phyloP scores from a whole-genome alignment of 2,888 invertebrate species.

The Meliscaeva auricollis region DNA sequence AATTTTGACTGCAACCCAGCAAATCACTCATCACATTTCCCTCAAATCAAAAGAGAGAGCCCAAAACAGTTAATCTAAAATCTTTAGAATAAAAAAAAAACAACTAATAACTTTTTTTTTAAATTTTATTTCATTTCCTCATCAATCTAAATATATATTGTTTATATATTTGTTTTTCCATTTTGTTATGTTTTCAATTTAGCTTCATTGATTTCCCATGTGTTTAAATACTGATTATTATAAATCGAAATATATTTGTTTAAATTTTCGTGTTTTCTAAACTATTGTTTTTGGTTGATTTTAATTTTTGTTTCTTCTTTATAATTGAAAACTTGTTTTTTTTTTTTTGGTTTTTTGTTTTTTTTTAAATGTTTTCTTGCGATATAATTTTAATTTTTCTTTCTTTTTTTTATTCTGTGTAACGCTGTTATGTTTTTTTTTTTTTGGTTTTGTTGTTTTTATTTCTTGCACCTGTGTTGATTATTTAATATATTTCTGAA shows the following conservation, averaged over 20 bases:
- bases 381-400: slow-evolving; percentile 79
- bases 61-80: too few relatives aligned
- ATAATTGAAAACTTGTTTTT: slow-evolving; percentile 79
- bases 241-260: slow-evolving; percentile 78
- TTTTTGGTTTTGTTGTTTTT: slow-evolving; percentile 38
- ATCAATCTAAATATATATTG: slow-evolving; percentile 75
- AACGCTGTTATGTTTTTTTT: slow-evolving; percentile 64
- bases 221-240: slow-evolving; percentile 75
- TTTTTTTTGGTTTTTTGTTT: too few relatives aligned
- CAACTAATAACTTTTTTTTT: slow-evolving; percentile 46
- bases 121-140: slow-evolving; percentile 73
- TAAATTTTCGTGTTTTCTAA: slow-evolving; percentile 76
- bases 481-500: slow-evolving; percentile 73
- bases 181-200: slow-evolving; percentile 69
- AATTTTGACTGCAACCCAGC: too few relatives aligned
- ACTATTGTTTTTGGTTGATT: slow-evolving; percentile 75
- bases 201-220: slow-evolving; percentile 66
- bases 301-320: slow-evolving; percentile 66
- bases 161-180: slow-evolving; percentile 67
- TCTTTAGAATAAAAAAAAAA: too few relatives aligned
- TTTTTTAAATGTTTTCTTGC: slow-evolving; percentile 77
- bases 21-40: too few relatives aligned
- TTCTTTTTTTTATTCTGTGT: slow-evolving; percentile 71
- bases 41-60: too few relatives aligned
- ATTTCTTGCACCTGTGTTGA: slow-evolving; percentile 73